Conservation (phyloP, 2,888 invertebrate genomes). For the Oxycera nigricornis region DNA sequence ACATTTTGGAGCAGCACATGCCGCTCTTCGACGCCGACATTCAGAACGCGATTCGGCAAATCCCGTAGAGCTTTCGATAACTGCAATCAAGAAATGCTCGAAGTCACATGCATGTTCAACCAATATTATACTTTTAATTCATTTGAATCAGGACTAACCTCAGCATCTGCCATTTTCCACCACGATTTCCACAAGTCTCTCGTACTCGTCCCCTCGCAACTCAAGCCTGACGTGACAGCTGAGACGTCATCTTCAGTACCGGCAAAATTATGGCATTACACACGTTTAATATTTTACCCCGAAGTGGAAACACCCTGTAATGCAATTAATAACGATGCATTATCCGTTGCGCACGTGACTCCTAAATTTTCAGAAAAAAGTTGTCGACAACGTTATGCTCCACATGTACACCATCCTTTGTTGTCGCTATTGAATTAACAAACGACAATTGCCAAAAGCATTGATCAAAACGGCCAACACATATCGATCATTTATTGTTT, state of each 20-base stretch:
- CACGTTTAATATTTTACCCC: neutral
- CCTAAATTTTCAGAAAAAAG: no score
- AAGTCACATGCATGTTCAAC: no score
- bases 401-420: no score
- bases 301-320: no score
- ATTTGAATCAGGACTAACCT: slow-evolving; percentile 48
- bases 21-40: slow-evolving; percentile 57
- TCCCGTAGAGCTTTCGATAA: slow-evolving; percentile 59
- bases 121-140: slow-evolving; percentile 2
- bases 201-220: neutral
- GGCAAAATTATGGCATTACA: neutral
- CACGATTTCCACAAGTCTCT: neutral
- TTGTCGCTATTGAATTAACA: no score
- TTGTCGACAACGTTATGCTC: no score
- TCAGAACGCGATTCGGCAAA: slow-evolving; percentile 59
- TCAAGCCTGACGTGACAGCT: slow-evolving; percentile 25
- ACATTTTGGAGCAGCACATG: slow-evolving; percentile 56
- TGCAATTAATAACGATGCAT: no score
- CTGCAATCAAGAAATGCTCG: slow-evolving; percentile 55
- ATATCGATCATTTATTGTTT: no score
- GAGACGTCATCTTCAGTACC: neutral
- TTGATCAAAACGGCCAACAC: no score
- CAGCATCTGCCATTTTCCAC: slow-evolving; percentile 53
- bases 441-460: no score
- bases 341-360: no score